Evolutionary conservation across 2,888 invertebrate species (phyloP).

Genomic region (Xanthostigma xanthostigma): DNA sequence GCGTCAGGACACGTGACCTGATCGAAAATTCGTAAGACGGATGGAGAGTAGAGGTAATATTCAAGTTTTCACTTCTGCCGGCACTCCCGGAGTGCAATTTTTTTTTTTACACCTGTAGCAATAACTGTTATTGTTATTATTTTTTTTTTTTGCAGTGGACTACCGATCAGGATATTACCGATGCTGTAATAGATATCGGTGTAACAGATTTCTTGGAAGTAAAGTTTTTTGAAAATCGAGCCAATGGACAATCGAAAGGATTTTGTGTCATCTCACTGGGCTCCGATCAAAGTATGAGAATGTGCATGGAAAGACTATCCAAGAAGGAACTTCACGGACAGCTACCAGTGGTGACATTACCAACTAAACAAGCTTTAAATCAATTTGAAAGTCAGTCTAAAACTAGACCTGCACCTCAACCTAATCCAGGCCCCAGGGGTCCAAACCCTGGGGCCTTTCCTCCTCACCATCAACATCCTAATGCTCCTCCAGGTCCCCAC

Average conservation of each 20-base stretch:
- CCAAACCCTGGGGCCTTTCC: constrained; percentile 43
- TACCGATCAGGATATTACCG: constrained; percentile 89
- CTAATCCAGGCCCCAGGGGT: constrained; percentile 45
- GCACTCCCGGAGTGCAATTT: too few species aligned
- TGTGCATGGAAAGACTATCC: constrained; percentile 86
- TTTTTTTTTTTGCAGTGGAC: constrained; percentile 69
- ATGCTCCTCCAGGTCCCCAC: constrained; percentile 35
- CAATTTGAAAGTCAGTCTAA: constrained; percentile 88
- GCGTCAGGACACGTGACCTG: too few species aligned
- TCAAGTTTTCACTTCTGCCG: too few species aligned
- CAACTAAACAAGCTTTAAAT: constrained; percentile 76
- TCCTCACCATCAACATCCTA: constrained; percentile 21
- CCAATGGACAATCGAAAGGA: constrained; percentile 97
- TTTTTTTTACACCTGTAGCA: constrained; percentile 15
- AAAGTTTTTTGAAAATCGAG: constrained; percentile 97
- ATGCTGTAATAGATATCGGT: constrained; percentile 76
- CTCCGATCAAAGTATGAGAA: constrained; percentile 77
- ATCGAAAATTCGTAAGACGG: too few species aligned
- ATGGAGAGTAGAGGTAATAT: too few species aligned
- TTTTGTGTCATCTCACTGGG: constrained; percentile 93
- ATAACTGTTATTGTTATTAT: constrained; percentile 1
- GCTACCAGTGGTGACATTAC: constrained; percentile 84
- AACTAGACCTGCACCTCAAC: constrained; percentile 70
- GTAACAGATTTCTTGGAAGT: constrained; percentile 92
- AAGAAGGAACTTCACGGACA: constrained; percentile 94